Evolutionary conservation across 2,888 invertebrate species (phyloP).

Genomic region (Amblyjoppa fuscipennis): DNA sequence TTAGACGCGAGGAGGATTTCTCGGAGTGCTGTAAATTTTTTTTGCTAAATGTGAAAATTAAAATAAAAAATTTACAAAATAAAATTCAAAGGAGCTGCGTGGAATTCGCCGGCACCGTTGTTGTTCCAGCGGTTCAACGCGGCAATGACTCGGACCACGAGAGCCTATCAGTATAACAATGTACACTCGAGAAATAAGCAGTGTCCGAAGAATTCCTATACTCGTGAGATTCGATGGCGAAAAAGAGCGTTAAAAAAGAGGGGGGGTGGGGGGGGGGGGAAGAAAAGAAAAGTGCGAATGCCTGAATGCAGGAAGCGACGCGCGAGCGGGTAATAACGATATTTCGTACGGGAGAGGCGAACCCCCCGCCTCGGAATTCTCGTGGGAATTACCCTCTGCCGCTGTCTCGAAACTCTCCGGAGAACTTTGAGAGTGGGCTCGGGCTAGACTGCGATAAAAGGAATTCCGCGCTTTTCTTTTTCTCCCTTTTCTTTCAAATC

Average conservation of each 20-base stretch:
- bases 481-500: not conserved
- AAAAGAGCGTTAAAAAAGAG: not conserved
- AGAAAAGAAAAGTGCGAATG: constrained; percentile 40
- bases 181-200: constrained; percentile 20
- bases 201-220: constrained; percentile 12
- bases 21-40: not conserved
- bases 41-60: not conserved
- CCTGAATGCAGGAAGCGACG: constrained; percentile 52
- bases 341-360: constrained; percentile 34
- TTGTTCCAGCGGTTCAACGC: not conserved
- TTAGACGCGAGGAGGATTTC: not conserved
- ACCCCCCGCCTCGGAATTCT: constrained; percentile 39
- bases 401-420: constrained; percentile 34
- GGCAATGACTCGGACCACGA: constrained; percentile 18
- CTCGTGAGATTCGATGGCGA: constrained; percentile 36
- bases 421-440: constrained; percentile 44
- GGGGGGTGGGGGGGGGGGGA: too few relatives aligned
- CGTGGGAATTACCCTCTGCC: constrained; percentile 44
- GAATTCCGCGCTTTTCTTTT: constrained; percentile 12
- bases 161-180: constrained; percentile 39
- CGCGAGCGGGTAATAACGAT: constrained; percentile 53
- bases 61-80: not conserved
- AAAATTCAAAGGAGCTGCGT: not conserved
- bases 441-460: constrained; percentile 45
- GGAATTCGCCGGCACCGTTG: constrained; percentile 4